These are phyloP conservation scores for Loxodonta africana DNA, from an alignment of 2,113 vertebrate genomes.

Conservation along the genomic window DNA sequence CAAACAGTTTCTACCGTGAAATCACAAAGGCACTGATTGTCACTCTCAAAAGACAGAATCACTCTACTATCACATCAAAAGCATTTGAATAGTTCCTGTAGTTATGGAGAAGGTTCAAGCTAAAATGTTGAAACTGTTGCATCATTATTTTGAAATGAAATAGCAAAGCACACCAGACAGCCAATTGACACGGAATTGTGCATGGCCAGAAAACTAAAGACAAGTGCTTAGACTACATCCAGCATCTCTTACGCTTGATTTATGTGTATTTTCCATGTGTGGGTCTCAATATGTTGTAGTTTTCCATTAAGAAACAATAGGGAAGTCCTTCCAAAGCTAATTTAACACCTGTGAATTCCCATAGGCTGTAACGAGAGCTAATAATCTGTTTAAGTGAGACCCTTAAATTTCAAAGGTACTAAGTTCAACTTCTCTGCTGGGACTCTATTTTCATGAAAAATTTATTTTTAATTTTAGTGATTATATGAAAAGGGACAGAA, in stretches of 20 bases:
- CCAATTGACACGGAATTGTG: neutral
- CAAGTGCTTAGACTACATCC: neutral
- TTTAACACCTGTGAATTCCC: conserved; percentile 59
- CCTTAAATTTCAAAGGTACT: conserved; percentile 56
- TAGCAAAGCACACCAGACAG: conserved; percentile 42
- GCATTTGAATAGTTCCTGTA: conserved; percentile 71
- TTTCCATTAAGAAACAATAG: conserved; percentile 63
- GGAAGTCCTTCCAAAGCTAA: neutral
- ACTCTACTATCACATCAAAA: conserved; percentile 74
- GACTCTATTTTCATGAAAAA: conserved; percentile 3
- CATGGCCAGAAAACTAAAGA: conserved; percentile 49
- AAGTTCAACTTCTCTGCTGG: conserved; percentile 32
- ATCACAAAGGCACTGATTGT: conserved; percentile 78
- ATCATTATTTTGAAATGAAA: conserved; percentile 79
- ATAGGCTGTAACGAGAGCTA: neutral
- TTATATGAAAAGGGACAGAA: neutral
- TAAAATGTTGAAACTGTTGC: conserved; percentile 69
- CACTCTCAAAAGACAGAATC: conserved; percentile 74
- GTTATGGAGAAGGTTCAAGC: conserved; percentile 66
- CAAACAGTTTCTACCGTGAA: conserved; percentile 73
- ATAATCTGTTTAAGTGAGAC: neutral
- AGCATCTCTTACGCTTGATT: neutral
- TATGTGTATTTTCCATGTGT: conserved; percentile 26
- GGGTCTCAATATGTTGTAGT: conserved; percentile 25
- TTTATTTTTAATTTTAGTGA: conserved; percentile 62